These are phyloP conservation scores for Donacobius atricapilla DNA, from an alignment of 2,113 vertebrate genomes.

Conservation along the genomic window DNA sequence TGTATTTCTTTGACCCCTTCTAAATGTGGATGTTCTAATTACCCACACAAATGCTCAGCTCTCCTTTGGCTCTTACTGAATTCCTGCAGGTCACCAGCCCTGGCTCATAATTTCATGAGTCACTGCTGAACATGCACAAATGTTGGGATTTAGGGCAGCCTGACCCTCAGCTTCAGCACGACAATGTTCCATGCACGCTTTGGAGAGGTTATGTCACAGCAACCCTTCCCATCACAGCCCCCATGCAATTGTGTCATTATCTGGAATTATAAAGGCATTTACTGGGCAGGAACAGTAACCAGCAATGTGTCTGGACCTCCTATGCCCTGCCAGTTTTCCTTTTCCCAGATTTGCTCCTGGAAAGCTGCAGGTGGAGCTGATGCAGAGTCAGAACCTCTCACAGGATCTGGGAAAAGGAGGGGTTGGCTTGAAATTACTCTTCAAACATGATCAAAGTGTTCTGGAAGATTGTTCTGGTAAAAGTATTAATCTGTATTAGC, in stretches of 20 bases:
- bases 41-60: neutral
- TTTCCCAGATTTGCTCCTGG: neutral
- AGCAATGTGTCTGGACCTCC: neutral
- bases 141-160: neutral
- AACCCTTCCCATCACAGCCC: neutral
- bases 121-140: constrained; percentile 38
- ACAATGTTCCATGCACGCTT: neutral
- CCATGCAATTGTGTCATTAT: neutral
- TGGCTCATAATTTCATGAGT: constrained; percentile 40
- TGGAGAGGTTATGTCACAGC: neutral
- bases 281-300: neutral
- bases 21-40: neutral
- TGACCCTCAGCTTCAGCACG: constrained; percentile 22
- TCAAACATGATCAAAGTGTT: fast-evolving
- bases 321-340: neutral
- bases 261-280: neutral
- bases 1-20: constrained; percentile 2
- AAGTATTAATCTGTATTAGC: neutral
- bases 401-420: neutral
- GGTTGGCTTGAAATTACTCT: neutral
- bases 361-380: neutral
- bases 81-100: constrained; percentile 34
- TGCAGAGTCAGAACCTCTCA: neutral
- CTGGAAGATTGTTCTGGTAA: neutral
- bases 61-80: neutral